Evolutionary conservation across 2,888 invertebrate species (phyloP).

Genomic region (Rhagonycha fulva): DNA sequence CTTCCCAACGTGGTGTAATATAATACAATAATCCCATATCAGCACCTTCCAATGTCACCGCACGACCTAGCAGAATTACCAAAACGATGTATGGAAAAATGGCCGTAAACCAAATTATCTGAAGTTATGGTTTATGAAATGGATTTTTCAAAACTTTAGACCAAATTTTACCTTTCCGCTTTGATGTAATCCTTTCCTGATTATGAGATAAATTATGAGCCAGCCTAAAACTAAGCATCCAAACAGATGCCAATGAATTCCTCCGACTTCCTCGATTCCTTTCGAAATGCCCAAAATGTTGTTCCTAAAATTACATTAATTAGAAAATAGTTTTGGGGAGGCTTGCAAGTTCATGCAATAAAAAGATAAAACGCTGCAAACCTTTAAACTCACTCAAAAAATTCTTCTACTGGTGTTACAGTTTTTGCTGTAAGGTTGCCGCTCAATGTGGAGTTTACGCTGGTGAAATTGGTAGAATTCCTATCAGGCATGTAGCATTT

Average conservation of each 20-base stretch:
- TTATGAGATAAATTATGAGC: constrained; percentile 70
- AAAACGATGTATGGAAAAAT: constrained; percentile 75
- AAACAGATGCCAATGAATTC: constrained; percentile 70
- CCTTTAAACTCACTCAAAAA: constrained; percentile 60
- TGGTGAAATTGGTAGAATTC: not conserved
- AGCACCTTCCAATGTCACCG: constrained; percentile 71
- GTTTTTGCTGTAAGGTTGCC: constrained; percentile 24
- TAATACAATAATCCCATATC: constrained; percentile 67
- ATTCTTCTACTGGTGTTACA: constrained; percentile 62
- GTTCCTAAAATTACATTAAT: constrained; percentile 54
- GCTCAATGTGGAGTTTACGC: not conserved
- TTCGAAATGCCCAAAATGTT: constrained; percentile 65
- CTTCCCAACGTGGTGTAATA: constrained; percentile 65
- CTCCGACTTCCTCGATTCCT: constrained; percentile 65
- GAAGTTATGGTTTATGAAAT: constrained; percentile 29
- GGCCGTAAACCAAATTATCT: constrained; percentile 78
- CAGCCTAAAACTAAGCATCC: constrained; percentile 69
- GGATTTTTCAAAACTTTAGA: not conserved
- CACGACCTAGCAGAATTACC: constrained; percentile 66
- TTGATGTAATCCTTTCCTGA: constrained; percentile 74
- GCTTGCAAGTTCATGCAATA: constrained; percentile 8
- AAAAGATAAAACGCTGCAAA: constrained; percentile 16
- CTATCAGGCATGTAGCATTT: constrained; percentile 51
- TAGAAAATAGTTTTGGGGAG: not conserved
- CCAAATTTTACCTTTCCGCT: constrained; percentile 67